Evolutionary conservation across 2,113 vertebrate species (phyloP).

Genomic region (Entelurus aequoreus): DNA sequence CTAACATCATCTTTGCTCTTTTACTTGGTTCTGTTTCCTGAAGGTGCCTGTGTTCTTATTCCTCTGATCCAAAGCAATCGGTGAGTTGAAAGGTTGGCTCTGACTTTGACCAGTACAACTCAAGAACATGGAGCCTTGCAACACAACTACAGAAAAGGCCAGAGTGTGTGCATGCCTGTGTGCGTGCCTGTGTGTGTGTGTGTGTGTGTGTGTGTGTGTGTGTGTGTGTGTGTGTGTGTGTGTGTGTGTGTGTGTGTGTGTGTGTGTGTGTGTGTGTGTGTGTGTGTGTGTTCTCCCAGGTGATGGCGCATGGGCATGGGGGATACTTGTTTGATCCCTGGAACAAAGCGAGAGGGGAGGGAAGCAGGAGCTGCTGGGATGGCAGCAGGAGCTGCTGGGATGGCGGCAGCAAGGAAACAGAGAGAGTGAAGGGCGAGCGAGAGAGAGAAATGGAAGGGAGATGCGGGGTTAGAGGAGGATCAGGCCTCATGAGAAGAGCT

Average conservation of each 20-base stretch:
- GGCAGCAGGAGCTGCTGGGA: conserved; percentile 38
- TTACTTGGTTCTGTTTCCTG: conserved; percentile 10
- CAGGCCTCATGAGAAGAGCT: conserved; percentile 57
- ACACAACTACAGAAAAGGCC: conserved; percentile 24
- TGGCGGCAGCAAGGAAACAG: conserved; percentile 29
- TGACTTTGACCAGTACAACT: conserved; percentile 36
- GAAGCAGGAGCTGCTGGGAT: conserved; percentile 42
- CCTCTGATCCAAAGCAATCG: conserved; percentile 55
- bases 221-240: neutral
- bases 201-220: conserved; percentile 1
- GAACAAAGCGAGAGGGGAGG: conserved; percentile 61
- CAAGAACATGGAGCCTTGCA: conserved; percentile 27
- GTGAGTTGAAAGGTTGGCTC: conserved; percentile 50
- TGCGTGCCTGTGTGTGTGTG: neutral
- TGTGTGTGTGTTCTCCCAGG: conserved; percentile 50
- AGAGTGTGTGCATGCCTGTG: conserved; percentile 15
- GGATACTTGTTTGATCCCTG: conserved; percentile 65
- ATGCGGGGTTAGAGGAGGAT: conserved; percentile 34
- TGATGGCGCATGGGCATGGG: conserved; percentile 42
- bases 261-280: conserved; percentile 17
- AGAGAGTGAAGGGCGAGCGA: conserved; percentile 26
- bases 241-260: conserved; percentile 12
- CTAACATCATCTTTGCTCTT: conserved; percentile 39
- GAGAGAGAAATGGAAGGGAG: conserved; percentile 22
- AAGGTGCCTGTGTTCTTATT: neutral